Evolutionary conservation across 1,140 invertebrate species (phyloP), one percentile per base, ranked within the genome.

Genomic region (Tachypleus tridentatus): DNA sequence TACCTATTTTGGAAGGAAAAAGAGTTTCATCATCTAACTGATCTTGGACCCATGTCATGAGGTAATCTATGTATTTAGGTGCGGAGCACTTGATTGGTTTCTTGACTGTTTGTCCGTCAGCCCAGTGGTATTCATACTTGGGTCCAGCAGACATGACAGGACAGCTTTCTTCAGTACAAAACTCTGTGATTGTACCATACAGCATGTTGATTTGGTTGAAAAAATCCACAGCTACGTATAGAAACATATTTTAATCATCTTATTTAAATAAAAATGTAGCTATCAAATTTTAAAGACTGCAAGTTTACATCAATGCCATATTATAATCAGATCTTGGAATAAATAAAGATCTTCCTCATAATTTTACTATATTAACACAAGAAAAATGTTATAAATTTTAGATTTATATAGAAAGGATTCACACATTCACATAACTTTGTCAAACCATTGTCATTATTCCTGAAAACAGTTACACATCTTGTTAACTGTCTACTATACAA

Each of bases 141-240:
- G 95, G 94, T 51, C 96, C 96, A 10, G 84, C 84, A 58, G 80
- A 83, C 97, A 99, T 99, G 64, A 98, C 93, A 10, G 93, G 86
- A 81, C 97, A 99, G 69, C 88, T 93, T 70, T 98, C 92, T 77
- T 97, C 93, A 1, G 94, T 97, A 78, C 97, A 99, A 79, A 97
- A 98, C 77, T 99, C 97, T 49, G 96, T 98, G 73, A 99, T 97
- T 8, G 96, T 99, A 4, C 97, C 97, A 76, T 98, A 99, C 58
- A 99, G 80, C 97, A 99, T 99, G 77, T 98, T 98, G 72, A 99
- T 98, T 85, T 99, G 96, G 78, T 98, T 98, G 78, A 98, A 98
- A 76, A 98, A 98, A 79, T 98, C 96, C 59, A 98, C 95, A 76
- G 95, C 95, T 97, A 77, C 61, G 83, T 74, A 71, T 64, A 11